Conservation (phyloP, 2,797 vertebrate species). For the Tapera naevia region DNA sequence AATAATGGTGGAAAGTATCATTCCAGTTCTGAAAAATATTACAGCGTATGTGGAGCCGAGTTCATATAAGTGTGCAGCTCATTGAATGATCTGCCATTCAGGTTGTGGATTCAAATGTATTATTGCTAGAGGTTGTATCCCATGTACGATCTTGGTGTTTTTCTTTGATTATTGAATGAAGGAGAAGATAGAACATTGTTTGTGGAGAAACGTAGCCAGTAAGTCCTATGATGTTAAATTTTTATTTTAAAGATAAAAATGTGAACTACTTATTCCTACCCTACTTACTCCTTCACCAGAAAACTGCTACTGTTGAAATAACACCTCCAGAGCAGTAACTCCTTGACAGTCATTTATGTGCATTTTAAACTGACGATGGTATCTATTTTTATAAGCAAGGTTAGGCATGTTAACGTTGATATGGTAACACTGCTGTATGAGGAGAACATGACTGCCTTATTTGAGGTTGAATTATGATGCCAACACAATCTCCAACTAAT, state of each 20-base stretch:
- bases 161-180: neutral
- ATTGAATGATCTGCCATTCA: neutral
- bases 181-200: neutral
- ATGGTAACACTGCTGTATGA: conserved; percentile 41
- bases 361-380: conserved; percentile 28
- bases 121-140: neutral
- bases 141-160: neutral
- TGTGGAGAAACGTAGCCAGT: neutral
- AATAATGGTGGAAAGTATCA: neutral
- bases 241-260: neutral
- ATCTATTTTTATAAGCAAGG: conserved; percentile 45
- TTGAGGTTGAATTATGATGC: conserved; percentile 47
- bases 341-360: neutral
- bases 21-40: neutral
- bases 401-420: conserved; percentile 48
- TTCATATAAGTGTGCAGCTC: accelerated
- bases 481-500: conserved; percentile 15
- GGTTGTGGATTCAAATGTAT: neutral
- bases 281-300: neutral
- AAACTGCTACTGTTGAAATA: neutral
- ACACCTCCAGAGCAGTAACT: neutral
- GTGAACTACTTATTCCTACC: neutral
- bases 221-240: neutral
- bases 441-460: conserved; percentile 44
- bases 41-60: neutral